These are phyloP conservation scores for Lasioglossum vierecki DNA, from an alignment of 2,888 invertebrate genomes.

Conservation along the genomic window DNA sequence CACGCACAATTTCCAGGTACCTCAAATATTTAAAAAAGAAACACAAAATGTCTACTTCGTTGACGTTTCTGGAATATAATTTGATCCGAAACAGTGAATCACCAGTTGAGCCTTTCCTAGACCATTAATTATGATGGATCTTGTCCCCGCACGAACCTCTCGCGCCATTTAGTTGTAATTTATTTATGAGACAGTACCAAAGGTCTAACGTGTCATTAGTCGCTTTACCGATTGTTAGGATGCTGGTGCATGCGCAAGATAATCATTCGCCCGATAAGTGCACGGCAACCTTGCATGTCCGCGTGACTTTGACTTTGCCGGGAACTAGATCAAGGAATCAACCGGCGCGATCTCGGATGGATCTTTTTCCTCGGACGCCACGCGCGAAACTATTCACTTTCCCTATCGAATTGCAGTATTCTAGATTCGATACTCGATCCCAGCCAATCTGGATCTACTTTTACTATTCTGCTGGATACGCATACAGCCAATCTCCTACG, in stretches of 20 bases:
- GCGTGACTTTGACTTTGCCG: conserved; percentile 67
- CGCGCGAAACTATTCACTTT: conserved; percentile 27
- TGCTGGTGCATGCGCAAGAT: not conserved
- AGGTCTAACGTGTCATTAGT: not conserved
- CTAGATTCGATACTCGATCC: conserved; percentile 4
- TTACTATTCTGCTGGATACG: not conserved
- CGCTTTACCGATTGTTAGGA: not conserved
- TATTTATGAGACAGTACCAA: not conserved
- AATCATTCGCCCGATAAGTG: not conserved
- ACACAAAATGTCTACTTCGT: not conserved
- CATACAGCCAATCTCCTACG: not conserved
- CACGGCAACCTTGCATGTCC: conserved; percentile 10
- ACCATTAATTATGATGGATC: not conserved
- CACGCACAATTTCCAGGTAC: too few relatives aligned
- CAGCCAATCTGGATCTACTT: not conserved
- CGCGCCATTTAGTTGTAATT: not conserved
- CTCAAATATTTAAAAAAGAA: too few relatives aligned
- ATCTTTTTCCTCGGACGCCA: conserved; percentile 11
- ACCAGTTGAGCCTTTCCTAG: not conserved
- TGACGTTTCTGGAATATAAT: not conserved
- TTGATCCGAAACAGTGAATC: conserved; percentile 1
- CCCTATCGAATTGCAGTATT: conserved; percentile 34
- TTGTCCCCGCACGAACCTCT: not conserved
- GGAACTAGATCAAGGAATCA: conserved; percentile 37
- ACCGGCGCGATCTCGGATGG: not conserved